These are phyloP conservation scores for Cyclura pinguis DNA, from an alignment of 2,797 vertebrate genomes.

Conservation along the genomic window DNA sequence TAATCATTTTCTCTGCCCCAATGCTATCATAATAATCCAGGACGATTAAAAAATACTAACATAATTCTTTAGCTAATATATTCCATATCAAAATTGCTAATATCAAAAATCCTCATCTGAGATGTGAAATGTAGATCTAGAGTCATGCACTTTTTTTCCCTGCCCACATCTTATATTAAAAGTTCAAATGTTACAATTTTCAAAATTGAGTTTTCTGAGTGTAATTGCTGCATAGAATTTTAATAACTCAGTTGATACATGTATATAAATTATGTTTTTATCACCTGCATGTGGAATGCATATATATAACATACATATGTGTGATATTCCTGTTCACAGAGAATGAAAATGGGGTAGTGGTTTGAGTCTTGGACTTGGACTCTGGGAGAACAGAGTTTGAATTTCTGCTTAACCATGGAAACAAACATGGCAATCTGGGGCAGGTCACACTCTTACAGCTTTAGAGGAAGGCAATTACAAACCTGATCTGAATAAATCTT, in stretches of 20 bases:
- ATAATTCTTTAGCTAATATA: slow-evolving; percentile 39
- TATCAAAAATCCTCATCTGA: slow-evolving; percentile 16
- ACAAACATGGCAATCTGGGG: no score
- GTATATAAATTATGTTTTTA: slow-evolving; percentile 1
- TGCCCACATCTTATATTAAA: slow-evolving; percentile 42
- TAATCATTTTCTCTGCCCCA: slow-evolving; percentile 61
- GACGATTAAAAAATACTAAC: slow-evolving; percentile 56
- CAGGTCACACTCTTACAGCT: no score
- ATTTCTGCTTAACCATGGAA: no score
- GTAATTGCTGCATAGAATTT: not conserved
- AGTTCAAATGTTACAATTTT: slow-evolving; percentile 18
- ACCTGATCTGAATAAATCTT: no score
- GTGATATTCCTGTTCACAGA: not conserved
- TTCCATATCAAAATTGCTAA: not conserved
- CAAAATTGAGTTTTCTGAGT: not conserved
- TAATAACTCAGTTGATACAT: not conserved
- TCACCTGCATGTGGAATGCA: not conserved
- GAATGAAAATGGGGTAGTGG: no score
- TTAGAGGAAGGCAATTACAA: no score
- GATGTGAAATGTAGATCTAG: slow-evolving; percentile 25
- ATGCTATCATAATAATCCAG: slow-evolving; percentile 58
- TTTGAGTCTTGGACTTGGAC: no score
- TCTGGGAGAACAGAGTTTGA: no score
- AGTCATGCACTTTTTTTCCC: not conserved
- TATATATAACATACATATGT: not conserved